Evolutionary conservation across 2,113 vertebrate genomes (phyloP), one percentile per base, ranked within the genome.

Genomic region (Microtus ochrogaster): DNA sequence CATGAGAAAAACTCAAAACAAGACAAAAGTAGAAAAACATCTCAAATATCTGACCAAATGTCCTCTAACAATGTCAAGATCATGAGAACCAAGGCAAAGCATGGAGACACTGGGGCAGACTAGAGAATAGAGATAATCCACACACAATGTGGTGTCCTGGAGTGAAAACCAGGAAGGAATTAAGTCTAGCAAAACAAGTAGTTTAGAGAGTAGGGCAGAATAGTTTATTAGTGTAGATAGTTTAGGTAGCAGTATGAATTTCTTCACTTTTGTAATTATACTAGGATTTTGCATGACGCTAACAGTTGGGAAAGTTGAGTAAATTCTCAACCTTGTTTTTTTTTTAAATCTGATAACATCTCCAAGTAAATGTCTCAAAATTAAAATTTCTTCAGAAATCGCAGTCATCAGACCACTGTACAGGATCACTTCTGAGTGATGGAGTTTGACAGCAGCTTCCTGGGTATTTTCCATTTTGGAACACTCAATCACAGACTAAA

Each of bases 231-330:
- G 39, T 65, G 63, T 39, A 84, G 7, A n/a, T 24, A 70, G n/a
- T 73, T 73, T 72, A 86, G 14, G 44, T 24, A 92, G 52, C 78
- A 39, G 33, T 7, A 7, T 61, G 61, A 52, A 21, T 92, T 63
- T 90, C 65, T 82, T 70, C 19, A 36, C 49, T 86, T 93, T 89
- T 61, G 55, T 68, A 94, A 74, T 84, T 58, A 79, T 9, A 39
- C 28, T n/a, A 24, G 7, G 30, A 8, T 85, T 90, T n/a, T 24
- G 5, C 9, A 24, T 11, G 22, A 52, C 39, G 14, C 4, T 73
- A 79, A 73, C 52, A 41, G 44, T 61, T 66, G 36, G 14, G 36
- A 95, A 94, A 78, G 28, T 30, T 91, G 41, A 22, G 47, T 65
- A 6, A 85, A 72, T 66, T 82, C 65, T 91, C 10, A 84, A 26